Base-by-base conservation (phyloP, 37 sponge, comb jelly and placozoan genomes). In the Bolinopsis microptera region DNA sequence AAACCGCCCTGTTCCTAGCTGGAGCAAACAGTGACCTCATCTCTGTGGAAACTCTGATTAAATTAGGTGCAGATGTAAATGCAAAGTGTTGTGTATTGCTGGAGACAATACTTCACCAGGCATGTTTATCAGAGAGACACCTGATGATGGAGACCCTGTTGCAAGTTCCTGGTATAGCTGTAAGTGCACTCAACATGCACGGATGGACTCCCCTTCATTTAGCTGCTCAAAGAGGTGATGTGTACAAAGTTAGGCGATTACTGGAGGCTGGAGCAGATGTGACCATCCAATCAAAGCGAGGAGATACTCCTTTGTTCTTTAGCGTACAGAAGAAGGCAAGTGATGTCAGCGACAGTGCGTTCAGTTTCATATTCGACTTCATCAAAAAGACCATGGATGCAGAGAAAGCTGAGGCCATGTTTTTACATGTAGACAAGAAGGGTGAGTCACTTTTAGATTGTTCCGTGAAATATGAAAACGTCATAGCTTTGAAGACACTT, bases 381-480 rank as follows among this genome's bases (percentile, higher is more conserved):
- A 86, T 86, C 30, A 28, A 32, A 22, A 32, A 1, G 2, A 35
- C 21, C 5, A 34, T 77, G 1, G 35, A 13, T 1, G 2, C 18
- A 32, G 61, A 86, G 61, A 13, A 86, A 23, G 61, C 41, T 39
- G 26, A 21, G 2, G 30, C 90, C 24, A n/a, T 36, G 18, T 86
- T 39, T n/a, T 13, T 38, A 24, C 90, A 86, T 27, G 36, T n/a
- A 1, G 36, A 86, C 61, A 40, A 38, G 48, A 86, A 41, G 90
- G 90, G 90, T 16, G 90, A 86, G 61, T 86, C 90, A 0, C 61
- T 86, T 40, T 34, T 86, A 21, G 90, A 86, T 39, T 86, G 90
- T 86, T 40, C 90, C 8, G 90, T 86, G 26, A 86, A 41, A 40
- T 24, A 86, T 34, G 31, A 86, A 48, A 2, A 86, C 30, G 8